Evolutionary conservation across 1,140 invertebrate genomes (phyloP).

Genomic region (Aphelenchoides fujianensis): DNA sequence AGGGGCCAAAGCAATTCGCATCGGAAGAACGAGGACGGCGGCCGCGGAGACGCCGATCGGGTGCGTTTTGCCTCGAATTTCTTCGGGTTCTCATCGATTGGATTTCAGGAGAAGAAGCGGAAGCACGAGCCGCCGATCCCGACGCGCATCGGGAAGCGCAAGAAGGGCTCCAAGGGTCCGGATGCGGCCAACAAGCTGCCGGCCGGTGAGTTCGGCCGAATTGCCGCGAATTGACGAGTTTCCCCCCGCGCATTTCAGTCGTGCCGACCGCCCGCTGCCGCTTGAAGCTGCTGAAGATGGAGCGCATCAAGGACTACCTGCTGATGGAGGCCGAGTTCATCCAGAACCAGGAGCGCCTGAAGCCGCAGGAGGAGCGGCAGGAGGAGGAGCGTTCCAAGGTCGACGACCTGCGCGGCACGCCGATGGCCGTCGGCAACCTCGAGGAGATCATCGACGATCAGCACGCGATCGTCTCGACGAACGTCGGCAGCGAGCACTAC

Average conservation of each 20-base stretch:
- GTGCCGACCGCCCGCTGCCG: constrained; percentile 95
- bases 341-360: constrained; percentile 91
- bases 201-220: constrained; percentile 66
- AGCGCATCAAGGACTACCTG: constrained; percentile 97
- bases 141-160: constrained; percentile 95
- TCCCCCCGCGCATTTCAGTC: constrained; percentile 69
- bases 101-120: constrained; percentile 81
- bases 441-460: constrained; percentile 99
- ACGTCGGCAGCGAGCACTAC: constrained; percentile 98
- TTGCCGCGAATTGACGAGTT: constrained; percentile 30
- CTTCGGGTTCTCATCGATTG: constrained; percentile 4
- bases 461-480: constrained; percentile 98
- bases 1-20: constrained; percentile 53
- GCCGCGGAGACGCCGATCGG: constrained; percentile 56
- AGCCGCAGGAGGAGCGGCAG: constrained; percentile 97
- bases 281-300: constrained; percentile 87
- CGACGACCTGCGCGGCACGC: constrained; percentile 94
- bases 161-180: constrained; percentile 90
- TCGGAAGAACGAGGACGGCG: constrained; percentile 48
- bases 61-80: constrained; percentile 23
- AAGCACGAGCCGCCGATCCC: constrained; percentile 98
- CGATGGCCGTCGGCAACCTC: constrained; percentile 98
- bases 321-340: constrained; percentile 99
- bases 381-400: constrained; percentile 91
- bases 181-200: constrained; percentile 96